Evolutionary conservation across 2,797 vertebrate species (phyloP), one percentile per base, ranked within the genome.

Genomic region (Anguilla marmorata): DNA sequence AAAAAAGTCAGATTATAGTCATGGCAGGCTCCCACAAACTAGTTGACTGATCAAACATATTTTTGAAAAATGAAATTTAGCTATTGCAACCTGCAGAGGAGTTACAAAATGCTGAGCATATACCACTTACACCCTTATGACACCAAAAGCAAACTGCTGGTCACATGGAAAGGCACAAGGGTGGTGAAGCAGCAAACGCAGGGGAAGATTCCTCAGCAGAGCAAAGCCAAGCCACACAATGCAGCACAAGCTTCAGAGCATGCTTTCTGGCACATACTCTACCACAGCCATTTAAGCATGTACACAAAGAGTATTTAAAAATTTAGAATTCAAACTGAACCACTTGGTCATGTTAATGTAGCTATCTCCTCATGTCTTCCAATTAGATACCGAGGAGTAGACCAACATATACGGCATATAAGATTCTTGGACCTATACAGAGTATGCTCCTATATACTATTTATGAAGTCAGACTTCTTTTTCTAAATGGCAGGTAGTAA

Each of bases 191-290:
- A 63, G 85, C 54, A 86, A 45, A 37, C 21, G 19, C 16, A 86
- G 21, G 33, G 52, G 1, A 69, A 33, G 60, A 58, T 74, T 37
- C 54, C 21, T 37, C 1, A 83, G 27, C 58, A 56, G 21, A 52
- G 0, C n/a, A 3, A n/a, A 83, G 45, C 19, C 50, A 54, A 21
- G 50, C 27, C 83, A 74, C 60, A 82, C 24, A 58, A 58, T 72
- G 63, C 69, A 33, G 19, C 66, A 50, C 50, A 66, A 27, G 4
- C 66, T 50, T 48, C 50, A 14, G 6, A 86, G 21, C 60, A 33
- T 85, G 52, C 84, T 85, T 63, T 63, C 33, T 66, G 37, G 41
- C 87, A 48, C 84, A 48, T 66, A 63, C 84, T 86, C 48, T 50
- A 48, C 87, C 66, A 58, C 84, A 88, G 87, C 52, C 72, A 16